A percentile compares a stretch with the other conserved stretches of the same genome.
phyloP scores from a whole-genome alignment of 2,888 invertebrate genomes.

The Oeneis ivallda region DNA sequence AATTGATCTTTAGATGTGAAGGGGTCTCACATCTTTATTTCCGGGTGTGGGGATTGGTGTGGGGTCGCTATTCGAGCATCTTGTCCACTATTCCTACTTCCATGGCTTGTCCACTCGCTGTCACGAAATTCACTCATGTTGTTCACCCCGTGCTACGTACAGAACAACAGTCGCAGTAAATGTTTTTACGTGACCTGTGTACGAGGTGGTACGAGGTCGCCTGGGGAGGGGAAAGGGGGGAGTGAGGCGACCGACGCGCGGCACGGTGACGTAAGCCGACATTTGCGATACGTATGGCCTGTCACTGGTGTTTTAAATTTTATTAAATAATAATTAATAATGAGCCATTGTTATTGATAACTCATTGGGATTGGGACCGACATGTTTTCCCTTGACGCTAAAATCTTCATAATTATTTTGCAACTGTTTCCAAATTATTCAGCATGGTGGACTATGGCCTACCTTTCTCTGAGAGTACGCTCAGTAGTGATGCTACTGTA shows the following conservation, averaged over 20 bases:
- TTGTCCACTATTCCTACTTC: too few species aligned
- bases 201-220: conserved; percentile 60
- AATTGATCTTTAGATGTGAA: too few species aligned
- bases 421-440: too few species aligned
- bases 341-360: neutral
- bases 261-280: conserved; percentile 56
- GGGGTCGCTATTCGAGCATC: too few species aligned
- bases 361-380: too few species aligned
- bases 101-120: too few species aligned
- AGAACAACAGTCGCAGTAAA: conserved; percentile 38
- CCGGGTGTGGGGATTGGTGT: too few species aligned
- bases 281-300: conserved; percentile 30
- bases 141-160: conserved; percentile 27
- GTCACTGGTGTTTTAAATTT: conserved; percentile 10
- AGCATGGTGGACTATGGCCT: too few species aligned
- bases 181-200: conserved; percentile 54
- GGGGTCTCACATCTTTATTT: too few species aligned
- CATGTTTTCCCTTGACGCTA: neutral
- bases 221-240: conserved; percentile 16
- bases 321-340: conserved; percentile 11
- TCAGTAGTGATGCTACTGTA: too few species aligned
- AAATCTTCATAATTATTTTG: neutral
- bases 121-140: conserved; percentile 15
- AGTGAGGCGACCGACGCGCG: conserved; percentile 32
- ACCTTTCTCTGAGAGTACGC: too few species aligned